Evolutionary conservation across 2,113 vertebrate genomes (phyloP).

Genomic region (Fregetta grallaria): DNA sequence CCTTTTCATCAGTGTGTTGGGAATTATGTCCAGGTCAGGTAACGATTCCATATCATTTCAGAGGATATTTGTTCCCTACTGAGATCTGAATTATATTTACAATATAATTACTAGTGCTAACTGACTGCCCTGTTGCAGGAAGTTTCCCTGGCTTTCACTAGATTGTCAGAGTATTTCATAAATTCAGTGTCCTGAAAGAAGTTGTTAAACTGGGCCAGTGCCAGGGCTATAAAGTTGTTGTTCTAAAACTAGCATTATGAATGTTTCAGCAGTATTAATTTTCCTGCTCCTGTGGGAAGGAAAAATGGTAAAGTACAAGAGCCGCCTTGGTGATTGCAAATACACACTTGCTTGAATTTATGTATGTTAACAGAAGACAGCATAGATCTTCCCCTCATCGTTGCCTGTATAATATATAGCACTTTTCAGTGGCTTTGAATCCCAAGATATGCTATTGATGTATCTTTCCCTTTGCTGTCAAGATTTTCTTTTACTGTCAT

Average conservation of each 20-base stretch:
- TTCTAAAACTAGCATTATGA: not conserved
- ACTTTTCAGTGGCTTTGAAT: not conserved
- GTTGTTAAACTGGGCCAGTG: not conserved
- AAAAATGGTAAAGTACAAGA: not conserved
- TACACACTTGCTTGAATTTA: not conserved
- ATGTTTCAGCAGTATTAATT: not conserved
- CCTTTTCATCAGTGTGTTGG: not conserved
- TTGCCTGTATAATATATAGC: not conserved
- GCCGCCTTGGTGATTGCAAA: not conserved
- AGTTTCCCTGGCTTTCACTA: not conserved
- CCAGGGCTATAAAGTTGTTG: not conserved
- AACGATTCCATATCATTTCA: not conserved
- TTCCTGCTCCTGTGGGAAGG: not conserved
- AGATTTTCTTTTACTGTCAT: not conserved
- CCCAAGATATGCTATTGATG: not conserved
- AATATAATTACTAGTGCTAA: not conserved
- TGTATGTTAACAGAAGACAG: not conserved
- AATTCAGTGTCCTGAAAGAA: not conserved
- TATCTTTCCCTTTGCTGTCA: not conserved
- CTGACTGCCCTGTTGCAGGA: not conserved
- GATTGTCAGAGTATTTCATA: not conserved
- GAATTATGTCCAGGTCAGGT: not conserved
- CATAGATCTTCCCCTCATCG: not conserved
- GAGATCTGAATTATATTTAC: not conserved
- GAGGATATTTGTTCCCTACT: not conserved